A percentile compares a stretch with the other conserved stretches of the same genome.
These are phyloP conservation scores for Uloborus diversus DNA, from an alignment of 1,140 invertebrate species.

Conservation along the genomic window DNA sequence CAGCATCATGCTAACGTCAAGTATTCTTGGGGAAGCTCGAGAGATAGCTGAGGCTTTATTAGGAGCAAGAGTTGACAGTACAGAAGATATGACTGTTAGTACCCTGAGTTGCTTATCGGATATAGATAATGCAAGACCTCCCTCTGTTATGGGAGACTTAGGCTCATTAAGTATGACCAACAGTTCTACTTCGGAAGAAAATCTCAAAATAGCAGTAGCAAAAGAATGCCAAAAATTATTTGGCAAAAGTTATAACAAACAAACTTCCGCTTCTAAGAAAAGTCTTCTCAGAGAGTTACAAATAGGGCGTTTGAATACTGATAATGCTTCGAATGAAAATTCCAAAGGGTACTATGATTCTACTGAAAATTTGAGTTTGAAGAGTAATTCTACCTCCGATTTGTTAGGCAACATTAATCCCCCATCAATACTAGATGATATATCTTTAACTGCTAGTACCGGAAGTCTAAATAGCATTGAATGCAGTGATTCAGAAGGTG, in stretches of 20 bases:
- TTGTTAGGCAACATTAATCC: slow-evolving; percentile 79
- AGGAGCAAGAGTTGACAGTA: slow-evolving; percentile 15
- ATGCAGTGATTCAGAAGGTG: slow-evolving; percentile 68
- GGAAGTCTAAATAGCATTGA: slow-evolving; percentile 81
- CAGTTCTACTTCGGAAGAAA: slow-evolving; percentile 60
- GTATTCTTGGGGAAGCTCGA: slow-evolving; percentile 67
- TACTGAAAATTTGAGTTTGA: slow-evolving; percentile 70
- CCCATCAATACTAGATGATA: slow-evolving; percentile 73
- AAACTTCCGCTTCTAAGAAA: slow-evolving; percentile 5
- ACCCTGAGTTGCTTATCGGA: slow-evolving; percentile 69
- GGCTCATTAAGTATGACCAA: slow-evolving; percentile 62
- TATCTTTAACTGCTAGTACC: slow-evolving; percentile 63
- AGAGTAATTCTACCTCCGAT: slow-evolving; percentile 70
- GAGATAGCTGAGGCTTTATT: slow-evolving; percentile 62
- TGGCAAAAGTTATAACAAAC: neutral
- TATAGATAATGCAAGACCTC: slow-evolving; percentile 79
- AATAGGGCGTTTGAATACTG: slow-evolving; percentile 9
- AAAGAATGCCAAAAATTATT: neutral
- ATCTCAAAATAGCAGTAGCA: neutral
- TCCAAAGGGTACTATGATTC: slow-evolving; percentile 17
- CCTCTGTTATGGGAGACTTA: slow-evolving; percentile 72
- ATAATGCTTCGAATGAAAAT: neutral
- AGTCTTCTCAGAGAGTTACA: slow-evolving; percentile 24
- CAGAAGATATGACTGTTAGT: slow-evolving; percentile 65
- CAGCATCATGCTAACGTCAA: slow-evolving; percentile 14